These are phyloP conservation scores for Lottia scabra DNA, from an alignment of 2,888 invertebrate genomes.

Conservation along the genomic window DNA sequence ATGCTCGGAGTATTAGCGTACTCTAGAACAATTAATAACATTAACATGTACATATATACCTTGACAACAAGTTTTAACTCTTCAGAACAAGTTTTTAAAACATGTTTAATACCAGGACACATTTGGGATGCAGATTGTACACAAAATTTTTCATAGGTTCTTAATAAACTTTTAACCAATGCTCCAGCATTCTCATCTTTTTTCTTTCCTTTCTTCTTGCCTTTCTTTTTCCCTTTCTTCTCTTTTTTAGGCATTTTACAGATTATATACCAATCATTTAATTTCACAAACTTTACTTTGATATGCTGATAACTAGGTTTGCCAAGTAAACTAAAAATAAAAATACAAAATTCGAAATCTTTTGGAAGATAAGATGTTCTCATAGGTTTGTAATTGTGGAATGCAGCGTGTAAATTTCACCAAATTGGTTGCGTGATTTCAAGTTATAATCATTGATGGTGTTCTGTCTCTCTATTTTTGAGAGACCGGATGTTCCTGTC, in stretches of 20 bases:
- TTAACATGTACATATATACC: constrained; percentile 41
- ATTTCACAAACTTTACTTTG: too few relatives aligned
- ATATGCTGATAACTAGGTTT: too few relatives aligned
- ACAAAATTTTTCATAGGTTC: constrained; percentile 56
- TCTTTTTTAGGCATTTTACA: constrained; percentile 14
- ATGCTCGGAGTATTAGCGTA: too few relatives aligned
- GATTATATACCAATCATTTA: neutral
- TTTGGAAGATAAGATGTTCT: too few relatives aligned
- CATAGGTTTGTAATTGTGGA: too few relatives aligned
- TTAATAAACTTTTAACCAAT: constrained; percentile 47
- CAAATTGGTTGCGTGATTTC: too few relatives aligned
- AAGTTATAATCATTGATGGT: too few relatives aligned
- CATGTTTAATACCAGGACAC: constrained; percentile 48
- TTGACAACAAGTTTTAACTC: constrained; percentile 47
- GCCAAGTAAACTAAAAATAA: too few relatives aligned
- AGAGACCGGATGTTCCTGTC: too few relatives aligned
- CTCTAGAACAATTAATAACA: neutral
- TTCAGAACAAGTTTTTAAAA: constrained; percentile 46
- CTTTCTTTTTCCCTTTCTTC: constrained; percentile 27
- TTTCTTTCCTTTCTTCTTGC: constrained; percentile 39
- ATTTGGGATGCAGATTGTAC: constrained; percentile 48
- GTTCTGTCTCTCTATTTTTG: too few relatives aligned
- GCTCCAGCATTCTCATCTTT: constrained; percentile 40
- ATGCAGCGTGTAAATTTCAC: too few relatives aligned
- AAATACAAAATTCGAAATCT: too few relatives aligned